Base-by-base conservation (phyloP, 2,888 invertebrate genomes). In the Erpobdella octoculata region DNA sequence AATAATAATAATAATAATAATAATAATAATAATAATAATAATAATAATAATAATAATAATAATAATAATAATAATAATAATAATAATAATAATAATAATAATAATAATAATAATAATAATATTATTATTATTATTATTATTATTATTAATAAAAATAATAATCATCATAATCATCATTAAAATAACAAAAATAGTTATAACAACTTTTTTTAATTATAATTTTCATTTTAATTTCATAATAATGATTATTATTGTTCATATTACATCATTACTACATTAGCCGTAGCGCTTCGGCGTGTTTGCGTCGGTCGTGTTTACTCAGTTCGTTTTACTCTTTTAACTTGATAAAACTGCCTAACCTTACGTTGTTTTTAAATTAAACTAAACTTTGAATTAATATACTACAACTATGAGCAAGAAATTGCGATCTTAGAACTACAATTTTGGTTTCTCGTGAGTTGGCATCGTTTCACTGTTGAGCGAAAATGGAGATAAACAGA, bases 51-150 rank as follows among this genome's bases (percentile, higher is more conserved):
- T 61, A 61, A 33, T 61, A 61, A 33, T 61, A 61, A 33, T 61
- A 61, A 33, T 61, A 61, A 33, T 61, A 61, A 33, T 61, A 61
- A 33, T 61, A 61, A 33, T 61, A 61, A 33, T 61, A 61, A 33
- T 61, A 61, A 33, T 61, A 61, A 33, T 61, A 61, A 33, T 61
- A 61, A 33, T 61, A 61, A 61, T 61, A 61, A 33, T 61, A 61
- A 33, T 61, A 61, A 33, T 61, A 61, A 33, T 62, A 62, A 35
- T 2, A 62, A 35, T 58, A 62, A 35, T 62, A 62, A 35, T 58
- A 62, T n/a, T 62, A 62, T 2, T 62, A 28, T 1, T 62, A 62
- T n/a, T 62, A 62, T 5, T 28, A 62, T n/a, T 62, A 62, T n/a
- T 62, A 62, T n/a, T 31, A 31, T n/a, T 62, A 62, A 35, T 62